Conservation (phyloP, 92 coral and sea anemone genomes). For the Porites lobata region DNA sequence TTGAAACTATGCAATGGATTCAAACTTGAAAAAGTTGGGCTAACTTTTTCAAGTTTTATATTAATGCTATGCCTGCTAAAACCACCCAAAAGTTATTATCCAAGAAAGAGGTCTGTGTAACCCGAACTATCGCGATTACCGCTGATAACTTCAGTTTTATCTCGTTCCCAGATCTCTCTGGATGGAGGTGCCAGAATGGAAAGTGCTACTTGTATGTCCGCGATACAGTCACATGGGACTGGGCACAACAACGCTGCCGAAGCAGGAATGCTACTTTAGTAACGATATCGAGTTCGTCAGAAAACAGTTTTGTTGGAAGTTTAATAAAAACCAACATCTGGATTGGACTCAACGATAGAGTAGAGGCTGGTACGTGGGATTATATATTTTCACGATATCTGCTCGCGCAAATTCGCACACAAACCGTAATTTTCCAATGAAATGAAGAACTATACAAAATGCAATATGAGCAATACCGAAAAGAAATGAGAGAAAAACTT, state of each 20-base stretch:
- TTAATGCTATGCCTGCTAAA: too few relatives aligned
- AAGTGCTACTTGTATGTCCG: slow-evolving; percentile 82
- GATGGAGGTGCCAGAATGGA: slow-evolving; percentile 81
- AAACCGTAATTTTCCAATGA: too few relatives aligned
- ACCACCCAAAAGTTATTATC: too few relatives aligned
- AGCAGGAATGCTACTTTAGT: slow-evolving; percentile 75
- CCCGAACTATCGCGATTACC: neutral
- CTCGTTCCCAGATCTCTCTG: slow-evolving; percentile 58
- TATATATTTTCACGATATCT: too few relatives aligned
- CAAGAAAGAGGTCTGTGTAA: neutral
- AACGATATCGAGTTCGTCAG: slow-evolving; percentile 62
- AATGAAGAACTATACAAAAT: too few relatives aligned
- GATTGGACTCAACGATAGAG: slow-evolving; percentile 95
- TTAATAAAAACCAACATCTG: slow-evolving; percentile 79
- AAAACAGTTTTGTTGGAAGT: slow-evolving; percentile 70
- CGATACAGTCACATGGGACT: slow-evolving; percentile 81
- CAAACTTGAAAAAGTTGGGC: too few relatives aligned
- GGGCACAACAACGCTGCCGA: slow-evolving; percentile 76
- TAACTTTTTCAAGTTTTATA: too few relatives aligned
- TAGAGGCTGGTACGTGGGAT: slow-evolving; percentile 86
- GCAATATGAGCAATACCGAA: too few relatives aligned
- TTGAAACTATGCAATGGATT: too few relatives aligned
- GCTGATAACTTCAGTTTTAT: too few relatives aligned
- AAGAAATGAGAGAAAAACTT: too few relatives aligned
- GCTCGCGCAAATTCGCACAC: too few relatives aligned